Evolutionary conservation across 2,888 invertebrate genomes (phyloP).

Genomic region (Nephrotoma guestfalica): DNA sequence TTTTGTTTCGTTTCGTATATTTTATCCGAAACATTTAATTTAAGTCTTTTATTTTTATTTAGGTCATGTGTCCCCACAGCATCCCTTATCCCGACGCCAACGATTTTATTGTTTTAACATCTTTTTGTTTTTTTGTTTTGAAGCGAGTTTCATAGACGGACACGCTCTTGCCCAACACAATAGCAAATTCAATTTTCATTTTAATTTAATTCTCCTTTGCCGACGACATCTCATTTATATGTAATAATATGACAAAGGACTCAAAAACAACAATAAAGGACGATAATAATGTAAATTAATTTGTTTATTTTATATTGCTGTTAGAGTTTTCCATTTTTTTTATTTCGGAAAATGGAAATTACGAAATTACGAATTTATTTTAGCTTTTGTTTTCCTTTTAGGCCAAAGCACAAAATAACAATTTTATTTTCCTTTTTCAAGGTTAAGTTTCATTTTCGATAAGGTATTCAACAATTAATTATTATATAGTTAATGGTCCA

Average conservation of each 20-base stretch:
- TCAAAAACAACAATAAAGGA: background rate
- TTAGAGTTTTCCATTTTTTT: background rate
- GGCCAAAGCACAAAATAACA: background rate
- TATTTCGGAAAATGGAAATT: background rate
- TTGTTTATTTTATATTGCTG: background rate
- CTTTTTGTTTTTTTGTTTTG: background rate
- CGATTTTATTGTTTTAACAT: background rate
- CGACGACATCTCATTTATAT: background rate
- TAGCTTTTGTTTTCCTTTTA: background rate
- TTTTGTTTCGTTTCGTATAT: background rate
- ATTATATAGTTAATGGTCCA: too few relatives aligned
- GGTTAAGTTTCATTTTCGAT: too few relatives aligned
- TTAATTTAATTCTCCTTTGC: background rate
- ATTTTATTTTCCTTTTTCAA: background rate
- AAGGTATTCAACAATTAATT: too few relatives aligned
- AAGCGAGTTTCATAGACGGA: background rate
- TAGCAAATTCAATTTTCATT: background rate
- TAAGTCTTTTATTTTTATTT: background rate
- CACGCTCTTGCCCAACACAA: background rate
- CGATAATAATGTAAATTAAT: background rate
- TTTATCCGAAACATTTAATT: background rate
- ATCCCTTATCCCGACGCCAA: background rate
- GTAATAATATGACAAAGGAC: background rate
- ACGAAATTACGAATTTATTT: background rate
- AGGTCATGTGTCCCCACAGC: background rate